Evolutionary conservation across 2,888 invertebrate species (phyloP).

Genomic region (Chesias legatella): DNA sequence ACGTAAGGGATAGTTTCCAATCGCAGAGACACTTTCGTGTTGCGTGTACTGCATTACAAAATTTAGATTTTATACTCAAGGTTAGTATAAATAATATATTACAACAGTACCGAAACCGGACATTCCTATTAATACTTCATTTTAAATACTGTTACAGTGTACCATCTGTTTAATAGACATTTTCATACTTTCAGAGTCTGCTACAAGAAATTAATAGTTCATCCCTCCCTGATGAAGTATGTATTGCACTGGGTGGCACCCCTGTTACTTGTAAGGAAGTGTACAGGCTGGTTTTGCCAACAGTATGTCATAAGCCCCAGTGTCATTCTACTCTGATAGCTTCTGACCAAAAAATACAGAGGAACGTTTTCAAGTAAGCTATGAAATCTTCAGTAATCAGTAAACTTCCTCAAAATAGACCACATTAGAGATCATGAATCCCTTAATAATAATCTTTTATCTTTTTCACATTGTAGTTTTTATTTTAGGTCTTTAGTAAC

Average conservation of each 20-base stretch:
- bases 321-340: conserved; percentile 63
- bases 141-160: too few relatives aligned
- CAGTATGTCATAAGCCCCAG: conserved; percentile 60
- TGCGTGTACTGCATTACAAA: conserved; percentile 64
- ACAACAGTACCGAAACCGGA: background rate
- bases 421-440: too few relatives aligned
- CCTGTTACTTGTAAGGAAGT: conserved; percentile 67
- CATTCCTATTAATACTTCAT: too few relatives aligned
- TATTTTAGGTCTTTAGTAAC: conserved; percentile 67
- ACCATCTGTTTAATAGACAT: background rate
- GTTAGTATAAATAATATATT: conserved; percentile 32
- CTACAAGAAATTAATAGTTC: conserved; percentile 61
- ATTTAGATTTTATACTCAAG: conserved; percentile 68
- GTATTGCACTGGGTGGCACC: conserved; percentile 62
- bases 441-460: too few relatives aligned
- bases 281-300: conserved; percentile 62
- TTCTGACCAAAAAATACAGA: conserved; percentile 63
- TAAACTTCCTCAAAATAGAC: too few relatives aligned
- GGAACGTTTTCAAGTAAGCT: conserved; percentile 64
- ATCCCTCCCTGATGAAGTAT: conserved; percentile 64
- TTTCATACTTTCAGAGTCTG: conserved; percentile 50
- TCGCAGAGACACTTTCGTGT: conserved; percentile 65
- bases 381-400: too few relatives aligned
- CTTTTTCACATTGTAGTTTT: background rate
- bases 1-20: conserved; percentile 54